Conservation (phyloP, 2,888 invertebrate species). For the Bombylius discolor region DNA sequence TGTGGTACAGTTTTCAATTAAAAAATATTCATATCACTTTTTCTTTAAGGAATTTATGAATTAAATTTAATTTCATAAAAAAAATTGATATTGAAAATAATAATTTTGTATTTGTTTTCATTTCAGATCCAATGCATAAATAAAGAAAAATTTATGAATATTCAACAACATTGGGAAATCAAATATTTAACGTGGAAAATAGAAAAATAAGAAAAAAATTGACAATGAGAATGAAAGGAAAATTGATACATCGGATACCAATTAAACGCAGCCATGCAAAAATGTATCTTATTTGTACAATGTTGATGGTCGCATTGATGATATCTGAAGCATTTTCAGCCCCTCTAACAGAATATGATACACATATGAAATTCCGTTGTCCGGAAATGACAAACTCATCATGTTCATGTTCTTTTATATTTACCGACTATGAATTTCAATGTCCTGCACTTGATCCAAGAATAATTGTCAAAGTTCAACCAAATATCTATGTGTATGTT, state of each 20-base stretch:
- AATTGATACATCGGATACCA: background rate
- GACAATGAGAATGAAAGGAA: too few relatives aligned
- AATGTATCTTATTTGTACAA: background rate
- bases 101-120: too few relatives aligned
- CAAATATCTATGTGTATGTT: conserved; percentile 26
- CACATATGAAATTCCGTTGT: conserved; percentile 3
- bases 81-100: too few relatives aligned
- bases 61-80: too few relatives aligned
- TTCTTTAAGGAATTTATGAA: too few relatives aligned
- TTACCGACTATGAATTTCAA: conserved; percentile 28
- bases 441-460: conserved; percentile 28
- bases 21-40: too few relatives aligned
- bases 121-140: too few relatives aligned
- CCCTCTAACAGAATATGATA: background rate
- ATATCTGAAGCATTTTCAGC: background rate
- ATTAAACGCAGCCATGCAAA: background rate
- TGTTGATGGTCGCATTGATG: background rate
- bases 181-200: too few relatives aligned
- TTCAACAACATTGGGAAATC: too few relatives aligned
- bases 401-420: conserved; percentile 28
- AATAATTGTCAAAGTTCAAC: conserved; percentile 28
- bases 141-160: too few relatives aligned
- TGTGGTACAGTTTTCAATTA: too few relatives aligned
- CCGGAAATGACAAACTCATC: conserved; percentile 15
- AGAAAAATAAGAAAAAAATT: too few relatives aligned